A percentile compares a stretch with the other conserved stretches of the same genome.
Evolutionary conservation across 2,888 invertebrate species (phyloP).

Genomic region (Chymomyza fuscimana): DNA sequence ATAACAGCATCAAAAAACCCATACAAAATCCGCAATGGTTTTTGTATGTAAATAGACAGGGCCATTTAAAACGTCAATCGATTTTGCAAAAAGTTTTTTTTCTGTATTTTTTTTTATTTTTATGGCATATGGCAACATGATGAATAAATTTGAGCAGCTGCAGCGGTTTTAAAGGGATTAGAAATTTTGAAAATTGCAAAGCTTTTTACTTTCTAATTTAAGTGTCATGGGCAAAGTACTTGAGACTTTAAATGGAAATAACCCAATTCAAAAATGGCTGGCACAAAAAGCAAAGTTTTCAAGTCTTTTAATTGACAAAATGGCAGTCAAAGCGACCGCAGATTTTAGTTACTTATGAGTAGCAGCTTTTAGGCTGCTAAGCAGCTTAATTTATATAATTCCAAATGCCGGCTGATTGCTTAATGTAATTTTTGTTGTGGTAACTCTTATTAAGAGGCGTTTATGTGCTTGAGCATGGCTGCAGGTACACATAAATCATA

Average conservation of each 20-base stretch:
- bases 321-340: background rate
- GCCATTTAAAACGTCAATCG: slow-evolving; percentile 25
- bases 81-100: slow-evolving; percentile 31
- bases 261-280: background rate
- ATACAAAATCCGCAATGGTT: background rate
- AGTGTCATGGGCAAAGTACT: background rate
- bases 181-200: slow-evolving; percentile 53
- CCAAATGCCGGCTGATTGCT: background rate
- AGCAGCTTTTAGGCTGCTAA: background rate
- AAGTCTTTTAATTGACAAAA: slow-evolving; percentile 48
- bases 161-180: slow-evolving; percentile 56
- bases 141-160: slow-evolving; percentile 50
- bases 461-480: background rate
- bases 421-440: background rate
- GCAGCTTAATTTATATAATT: background rate
- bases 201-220: slow-evolving; percentile 50
- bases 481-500: slow-evolving; percentile 3
- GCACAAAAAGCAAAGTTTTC: slow-evolving; percentile 30
- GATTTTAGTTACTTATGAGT: background rate
- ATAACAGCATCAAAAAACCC: background rate
- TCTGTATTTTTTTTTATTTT: background rate
- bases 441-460: background rate
- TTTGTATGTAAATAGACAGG: background rate
- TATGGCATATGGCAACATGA: background rate
- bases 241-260: background rate